phyloP scores from a whole-genome alignment of 1,140 invertebrate species.

The Sycophila sp. region DNA sequence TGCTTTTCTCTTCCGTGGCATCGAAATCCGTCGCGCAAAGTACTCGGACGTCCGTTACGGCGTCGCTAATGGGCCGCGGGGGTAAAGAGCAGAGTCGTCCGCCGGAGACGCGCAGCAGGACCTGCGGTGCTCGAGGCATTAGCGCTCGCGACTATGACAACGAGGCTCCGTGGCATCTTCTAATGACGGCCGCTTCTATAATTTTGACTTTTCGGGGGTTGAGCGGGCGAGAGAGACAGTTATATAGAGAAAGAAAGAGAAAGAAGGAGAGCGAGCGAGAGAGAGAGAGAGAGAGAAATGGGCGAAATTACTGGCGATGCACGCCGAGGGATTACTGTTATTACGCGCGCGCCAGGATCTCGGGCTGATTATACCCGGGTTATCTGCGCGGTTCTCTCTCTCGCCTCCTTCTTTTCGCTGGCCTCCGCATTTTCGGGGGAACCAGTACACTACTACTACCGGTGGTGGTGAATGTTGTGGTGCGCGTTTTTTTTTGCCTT shows the following conservation, averaged over 20 bases:
- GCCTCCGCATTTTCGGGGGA: too few species aligned
- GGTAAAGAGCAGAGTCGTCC: too few species aligned
- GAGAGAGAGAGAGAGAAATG: slow-evolving; percentile 40
- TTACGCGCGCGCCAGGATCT: slow-evolving; percentile 61
- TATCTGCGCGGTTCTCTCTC: neutral
- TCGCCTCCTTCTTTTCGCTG: too few species aligned
- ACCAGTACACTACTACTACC: too few species aligned
- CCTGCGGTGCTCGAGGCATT: neutral
- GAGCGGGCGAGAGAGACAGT: too few species aligned
- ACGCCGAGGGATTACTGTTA: slow-evolving; percentile 64
- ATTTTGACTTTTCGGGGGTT: slow-evolving; percentile 65
- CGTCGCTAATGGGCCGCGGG: neutral
- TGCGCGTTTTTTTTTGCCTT: too few species aligned
- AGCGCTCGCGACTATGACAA: neutral
- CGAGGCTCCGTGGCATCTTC: too few species aligned
- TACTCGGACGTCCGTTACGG: slow-evolving; percentile 20
- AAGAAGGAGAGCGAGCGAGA: slow-evolving; percentile 27
- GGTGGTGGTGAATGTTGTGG: too few species aligned
- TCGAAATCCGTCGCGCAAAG: too few species aligned
- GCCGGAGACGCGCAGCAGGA: neutral
- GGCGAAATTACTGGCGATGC: slow-evolving; percentile 46
- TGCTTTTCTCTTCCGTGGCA: too few species aligned
- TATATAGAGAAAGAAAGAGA: slow-evolving; percentile 48
- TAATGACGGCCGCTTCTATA: slow-evolving; percentile 67
- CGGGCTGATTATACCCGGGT: slow-evolving; percentile 58